Percentiles rank a stretch among this genome's conserved stretches.
These are phyloP conservation scores for Phrixothrix hirtus DNA, from an alignment of 2,888 invertebrate species.

Conservation along the genomic window DNA sequence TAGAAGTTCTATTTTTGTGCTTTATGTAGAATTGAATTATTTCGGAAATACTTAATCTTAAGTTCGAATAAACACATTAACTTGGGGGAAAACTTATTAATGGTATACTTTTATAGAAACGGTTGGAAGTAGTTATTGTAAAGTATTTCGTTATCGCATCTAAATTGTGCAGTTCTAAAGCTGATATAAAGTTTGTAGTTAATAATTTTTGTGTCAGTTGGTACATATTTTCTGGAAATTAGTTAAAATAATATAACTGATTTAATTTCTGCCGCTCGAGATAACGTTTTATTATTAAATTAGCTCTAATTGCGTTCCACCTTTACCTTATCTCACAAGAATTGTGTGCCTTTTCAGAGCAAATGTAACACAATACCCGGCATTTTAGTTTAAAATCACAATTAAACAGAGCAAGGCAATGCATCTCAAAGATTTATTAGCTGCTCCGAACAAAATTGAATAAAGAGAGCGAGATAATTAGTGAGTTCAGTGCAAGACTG, in stretches of 20 bases:
- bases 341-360: slow-evolving; percentile 21
- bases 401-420: slow-evolving; percentile 33
- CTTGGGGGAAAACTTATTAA: no score
- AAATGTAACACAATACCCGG: slow-evolving; percentile 30
- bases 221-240: slow-evolving; percentile 23
- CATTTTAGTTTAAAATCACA: slow-evolving; percentile 32
- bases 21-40: no score
- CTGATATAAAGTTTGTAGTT: no score
- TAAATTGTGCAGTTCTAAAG: no score
- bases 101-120: no score
- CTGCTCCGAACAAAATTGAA: slow-evolving; percentile 44
- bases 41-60: no score
- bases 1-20: no score
- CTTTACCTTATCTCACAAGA: slow-evolving; percentile 25
- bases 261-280: slow-evolving; percentile 21
- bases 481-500: slow-evolving; percentile 43
- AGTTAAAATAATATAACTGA: slow-evolving; percentile 15
- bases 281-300: slow-evolving; percentile 31
- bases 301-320: slow-evolving; percentile 29
- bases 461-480: slow-evolving; percentile 49
- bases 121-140: no score
- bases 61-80: no score
- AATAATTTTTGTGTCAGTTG: slow-evolving; percentile 27
- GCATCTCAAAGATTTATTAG: slow-evolving; percentile 35
- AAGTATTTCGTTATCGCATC: no score